A percentile compares a stretch with the other conserved stretches of the same genome.
phyloP scores from a whole-genome alignment of 2,797 vertebrate genomes.

The Momotus momota region DNA sequence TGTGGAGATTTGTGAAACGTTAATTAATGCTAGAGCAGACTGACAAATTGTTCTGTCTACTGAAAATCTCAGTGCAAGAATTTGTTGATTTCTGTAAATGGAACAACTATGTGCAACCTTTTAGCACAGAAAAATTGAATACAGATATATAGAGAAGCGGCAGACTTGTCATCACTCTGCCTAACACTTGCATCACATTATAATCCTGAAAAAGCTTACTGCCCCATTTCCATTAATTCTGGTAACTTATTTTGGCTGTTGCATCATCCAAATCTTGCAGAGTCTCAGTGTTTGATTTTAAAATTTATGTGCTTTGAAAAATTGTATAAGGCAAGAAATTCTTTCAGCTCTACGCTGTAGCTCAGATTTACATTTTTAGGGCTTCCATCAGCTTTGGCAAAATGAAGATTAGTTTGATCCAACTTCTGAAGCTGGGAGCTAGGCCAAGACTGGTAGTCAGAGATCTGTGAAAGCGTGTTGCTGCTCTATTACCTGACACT shows the following conservation, averaged over 20 bases:
- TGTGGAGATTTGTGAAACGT: neutral
- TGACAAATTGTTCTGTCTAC: neutral
- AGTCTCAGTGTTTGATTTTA: conserved; percentile 16
- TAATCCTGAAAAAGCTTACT: conserved; percentile 23
- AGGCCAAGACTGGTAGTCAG: conserved; percentile 71
- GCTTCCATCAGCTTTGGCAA: conserved; percentile 75
- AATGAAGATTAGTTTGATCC: conserved; percentile 63
- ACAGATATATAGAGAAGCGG: neutral
- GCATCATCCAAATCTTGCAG: conserved; percentile 3
- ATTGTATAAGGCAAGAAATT: conserved; percentile 45
- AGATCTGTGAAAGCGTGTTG: conserved; percentile 69
- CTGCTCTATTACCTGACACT: conserved; percentile 75
- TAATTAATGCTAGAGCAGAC: neutral
- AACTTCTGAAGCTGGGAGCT: conserved; percentile 76
- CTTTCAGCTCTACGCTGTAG: conserved; percentile 30
- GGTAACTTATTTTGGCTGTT: conserved; percentile 47
- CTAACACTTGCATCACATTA: conserved; percentile 48
- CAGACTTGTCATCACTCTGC: conserved; percentile 36
- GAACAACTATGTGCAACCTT: neutral
- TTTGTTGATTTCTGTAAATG: conserved; percentile 3
- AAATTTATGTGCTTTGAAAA: conserved; percentile 62
- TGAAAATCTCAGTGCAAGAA: neutral
- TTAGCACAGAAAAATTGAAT: neutral
- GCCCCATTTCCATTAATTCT: conserved; percentile 57
- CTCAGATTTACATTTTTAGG: conserved; percentile 66